Evolutionary conservation across 2,797 vertebrate species (phyloP), one percentile per base, ranked within the genome.

Genomic region (Sphaeramia orbicularis): DNA sequence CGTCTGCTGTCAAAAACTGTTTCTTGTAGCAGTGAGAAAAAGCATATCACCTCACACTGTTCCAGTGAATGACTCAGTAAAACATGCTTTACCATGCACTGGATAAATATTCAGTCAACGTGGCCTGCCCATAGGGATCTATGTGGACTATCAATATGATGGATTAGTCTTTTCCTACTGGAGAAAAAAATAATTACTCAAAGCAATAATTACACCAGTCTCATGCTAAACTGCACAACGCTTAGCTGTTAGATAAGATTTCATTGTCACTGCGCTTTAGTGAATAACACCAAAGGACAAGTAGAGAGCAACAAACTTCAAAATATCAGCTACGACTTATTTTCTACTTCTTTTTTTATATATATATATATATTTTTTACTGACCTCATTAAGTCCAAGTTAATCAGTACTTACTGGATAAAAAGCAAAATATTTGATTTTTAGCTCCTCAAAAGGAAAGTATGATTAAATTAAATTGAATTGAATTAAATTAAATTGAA

Each of bases 141-240:
- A 72, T 81, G 84, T 69, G 78, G 67, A 83, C 81, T 76, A 86
- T 89, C 86, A 86, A 86, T 86, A 86, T 89, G 80, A 93, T 89
- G 86, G 89, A 92, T 93, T 92, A 82, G 79, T 72, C 72, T 81
- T 86, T 84, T 74, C 83, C 75, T 51, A 37, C 69, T 54, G 65
- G 76, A 80, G 74, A 78, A 89, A 87, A 83, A 88, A 86, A 89
- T 86, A 86, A 90, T 87, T 89, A 87, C 70, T 84, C 83, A 84
- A 69, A 87, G 83, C 84, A 86, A 86, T 89, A 91, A 93, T 92
- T 88, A 86, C 74, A 82, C 56, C 51, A 73, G 63, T 57, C 83
- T 58, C 64, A 65, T 76, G 81, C 76, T 86, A 75, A 86, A 83
- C 68, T 51, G 66, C 65, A 64, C 61, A 55, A 55, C 71, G 60